These are phyloP conservation scores for rat (Rattus norvegicus) DNA, from an alignment of 2,113 vertebrate species.

Conservation along the genomic window DNA sequence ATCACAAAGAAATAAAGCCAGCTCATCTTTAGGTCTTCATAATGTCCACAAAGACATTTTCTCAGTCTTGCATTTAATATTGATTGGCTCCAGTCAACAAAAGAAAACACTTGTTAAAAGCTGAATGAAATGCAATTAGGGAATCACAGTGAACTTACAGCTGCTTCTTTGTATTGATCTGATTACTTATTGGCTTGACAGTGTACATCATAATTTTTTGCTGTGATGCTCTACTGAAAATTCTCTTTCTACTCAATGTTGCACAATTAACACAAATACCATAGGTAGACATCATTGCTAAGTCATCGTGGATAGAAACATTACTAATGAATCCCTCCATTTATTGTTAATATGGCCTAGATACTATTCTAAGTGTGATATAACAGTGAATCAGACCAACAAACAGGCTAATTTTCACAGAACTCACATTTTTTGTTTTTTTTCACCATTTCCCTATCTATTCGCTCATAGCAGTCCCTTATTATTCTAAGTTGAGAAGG, in stretches of 20 bases:
- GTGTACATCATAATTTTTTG: background rate
- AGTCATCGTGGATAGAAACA: background rate
- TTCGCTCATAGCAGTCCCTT: background rate
- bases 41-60: background rate
- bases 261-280: background rate
- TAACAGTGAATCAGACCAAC: background rate
- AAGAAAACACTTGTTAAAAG: constrained; percentile 49
- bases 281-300: background rate
- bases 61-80: background rate
- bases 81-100: constrained; percentile 25
- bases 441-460: background rate
- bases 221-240: constrained; percentile 23
- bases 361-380: background rate
- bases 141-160: background rate
- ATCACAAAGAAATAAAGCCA: constrained; percentile 7
- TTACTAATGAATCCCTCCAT: background rate
- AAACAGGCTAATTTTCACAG: background rate
- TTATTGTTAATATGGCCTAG: background rate
- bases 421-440: background rate
- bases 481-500: constrained; percentile 41
- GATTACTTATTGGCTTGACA: constrained; percentile 53
- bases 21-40: background rate
- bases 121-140: constrained; percentile 51
- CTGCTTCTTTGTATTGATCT: background rate
- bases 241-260: background rate